phyloP scores from a whole-genome alignment of 2,113 vertebrate genomes.

The Terrapene triunguis region DNA sequence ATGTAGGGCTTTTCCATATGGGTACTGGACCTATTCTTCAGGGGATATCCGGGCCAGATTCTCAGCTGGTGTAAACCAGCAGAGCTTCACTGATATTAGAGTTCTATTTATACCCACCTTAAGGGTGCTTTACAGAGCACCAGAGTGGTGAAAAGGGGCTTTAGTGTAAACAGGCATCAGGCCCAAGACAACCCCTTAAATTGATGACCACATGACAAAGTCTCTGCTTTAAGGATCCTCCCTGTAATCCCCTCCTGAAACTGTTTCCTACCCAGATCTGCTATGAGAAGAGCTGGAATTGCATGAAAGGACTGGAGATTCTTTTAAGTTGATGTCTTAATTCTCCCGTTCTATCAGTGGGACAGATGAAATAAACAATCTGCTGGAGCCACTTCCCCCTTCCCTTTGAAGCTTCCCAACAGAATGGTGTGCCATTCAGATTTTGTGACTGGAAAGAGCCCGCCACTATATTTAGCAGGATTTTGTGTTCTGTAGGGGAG shows the following conservation, averaged over 20 bases:
- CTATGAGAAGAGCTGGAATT: neutral
- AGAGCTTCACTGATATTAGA: neutral
- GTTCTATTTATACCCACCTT: neutral
- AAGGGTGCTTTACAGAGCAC: neutral
- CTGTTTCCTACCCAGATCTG: neutral
- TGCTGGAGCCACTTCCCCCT: neutral
- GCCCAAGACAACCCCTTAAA: neutral
- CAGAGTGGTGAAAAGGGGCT: neutral
- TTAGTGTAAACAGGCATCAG: neutral
- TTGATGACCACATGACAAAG: too few relatives aligned
- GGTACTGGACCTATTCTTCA: neutral
- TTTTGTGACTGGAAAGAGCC: slow-evolving; percentile 61
- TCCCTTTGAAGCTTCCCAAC: neutral
- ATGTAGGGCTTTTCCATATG: neutral
- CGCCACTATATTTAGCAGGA: slow-evolving; percentile 44
- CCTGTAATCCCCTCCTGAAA: neutral
- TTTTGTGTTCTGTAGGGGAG: neutral
- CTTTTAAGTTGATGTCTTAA: neutral
- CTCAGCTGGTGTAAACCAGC: neutral
- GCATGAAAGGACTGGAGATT: neutral
- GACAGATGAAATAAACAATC: neutral
- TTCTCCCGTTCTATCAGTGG: neutral
- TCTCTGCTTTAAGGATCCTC: neutral
- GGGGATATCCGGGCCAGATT: neutral
- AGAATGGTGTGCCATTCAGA: neutral